Conservation (phyloP, 2,888 invertebrate species). For the Melanophora roralis region DNA sequence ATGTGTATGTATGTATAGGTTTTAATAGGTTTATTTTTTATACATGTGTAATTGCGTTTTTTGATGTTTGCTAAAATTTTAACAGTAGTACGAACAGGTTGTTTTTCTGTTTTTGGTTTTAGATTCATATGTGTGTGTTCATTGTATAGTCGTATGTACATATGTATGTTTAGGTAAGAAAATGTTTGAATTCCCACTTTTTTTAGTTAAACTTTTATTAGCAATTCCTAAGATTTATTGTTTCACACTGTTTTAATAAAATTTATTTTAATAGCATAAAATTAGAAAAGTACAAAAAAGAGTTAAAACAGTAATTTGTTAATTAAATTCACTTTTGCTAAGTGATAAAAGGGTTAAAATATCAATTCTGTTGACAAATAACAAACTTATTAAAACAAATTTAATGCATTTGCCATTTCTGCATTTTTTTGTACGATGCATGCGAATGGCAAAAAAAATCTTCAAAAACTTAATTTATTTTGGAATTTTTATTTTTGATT, state of each 20-base stretch:
- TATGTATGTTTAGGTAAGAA: too few relatives aligned
- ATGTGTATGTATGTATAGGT: neutral
- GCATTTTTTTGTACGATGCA: too few relatives aligned
- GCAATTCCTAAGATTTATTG: slow-evolving; percentile 59
- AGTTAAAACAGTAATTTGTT: slow-evolving; percentile 6
- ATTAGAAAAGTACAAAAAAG: neutral
- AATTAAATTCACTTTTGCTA: neutral
- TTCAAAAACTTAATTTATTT: too few relatives aligned
- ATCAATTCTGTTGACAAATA: too few relatives aligned
- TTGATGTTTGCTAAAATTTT: neutral
- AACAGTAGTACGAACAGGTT: slow-evolving; percentile 30
- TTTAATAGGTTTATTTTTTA: neutral
- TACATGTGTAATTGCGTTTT: slow-evolving; percentile 31
- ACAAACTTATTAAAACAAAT: too few relatives aligned
- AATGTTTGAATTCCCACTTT: too few relatives aligned
- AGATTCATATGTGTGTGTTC: neutral
- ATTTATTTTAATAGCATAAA: slow-evolving; percentile 1
- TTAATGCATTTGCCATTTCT: too few relatives aligned
- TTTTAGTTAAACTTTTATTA: slow-evolving; percentile 48
- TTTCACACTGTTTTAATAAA: slow-evolving; percentile 52
- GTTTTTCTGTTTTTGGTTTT: slow-evolving; percentile 23
- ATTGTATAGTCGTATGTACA: too few relatives aligned
- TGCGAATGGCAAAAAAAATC: too few relatives aligned
- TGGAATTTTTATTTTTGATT: too few relatives aligned
- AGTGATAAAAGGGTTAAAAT: neutral